Percentiles rank a stretch among this genome's conserved stretches.
These are phyloP conservation scores for Oncorhynchus tshawytscha DNA, from an alignment of 2,113 vertebrate genomes.

Conservation along the genomic window DNA sequence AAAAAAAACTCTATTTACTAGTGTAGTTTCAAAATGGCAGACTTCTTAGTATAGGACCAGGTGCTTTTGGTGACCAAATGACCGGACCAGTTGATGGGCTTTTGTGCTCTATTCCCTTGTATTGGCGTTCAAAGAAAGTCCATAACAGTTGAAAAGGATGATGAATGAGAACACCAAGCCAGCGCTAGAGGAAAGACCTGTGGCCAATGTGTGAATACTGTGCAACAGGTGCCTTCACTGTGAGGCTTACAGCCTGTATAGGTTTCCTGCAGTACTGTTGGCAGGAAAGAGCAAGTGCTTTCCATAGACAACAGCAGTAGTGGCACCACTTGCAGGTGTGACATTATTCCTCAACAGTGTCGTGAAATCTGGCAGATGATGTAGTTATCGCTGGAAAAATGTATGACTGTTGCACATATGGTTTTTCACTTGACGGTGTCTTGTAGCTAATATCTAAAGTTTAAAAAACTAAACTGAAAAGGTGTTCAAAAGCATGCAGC, in stretches of 20 bases:
- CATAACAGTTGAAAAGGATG: background rate
- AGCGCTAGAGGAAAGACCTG: background rate
- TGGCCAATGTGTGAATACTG: background rate
- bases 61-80: too few species aligned
- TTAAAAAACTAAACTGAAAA: too few species aligned
- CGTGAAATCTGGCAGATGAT: background rate
- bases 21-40: too few species aligned
- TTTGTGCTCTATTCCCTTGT: background rate
- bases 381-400: background rate
- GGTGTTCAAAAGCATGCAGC: too few species aligned
- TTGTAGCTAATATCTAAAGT: background rate
- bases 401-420: background rate
- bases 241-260: background rate
- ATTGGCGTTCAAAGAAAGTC: background rate
- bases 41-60: too few species aligned
- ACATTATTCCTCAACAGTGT: constrained; percentile 1
- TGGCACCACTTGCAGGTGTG: constrained; percentile 22
- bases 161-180: background rate
- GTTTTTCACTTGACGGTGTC: background rate
- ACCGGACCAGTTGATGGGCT: background rate
- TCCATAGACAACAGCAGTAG: background rate
- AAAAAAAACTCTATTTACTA: too few species aligned
- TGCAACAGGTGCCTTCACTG: background rate
- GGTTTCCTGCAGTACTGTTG: background rate
- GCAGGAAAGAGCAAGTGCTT: background rate